phyloP scores from a whole-genome alignment of 2,113 vertebrate genomes.

The Cichladusa arquata region DNA sequence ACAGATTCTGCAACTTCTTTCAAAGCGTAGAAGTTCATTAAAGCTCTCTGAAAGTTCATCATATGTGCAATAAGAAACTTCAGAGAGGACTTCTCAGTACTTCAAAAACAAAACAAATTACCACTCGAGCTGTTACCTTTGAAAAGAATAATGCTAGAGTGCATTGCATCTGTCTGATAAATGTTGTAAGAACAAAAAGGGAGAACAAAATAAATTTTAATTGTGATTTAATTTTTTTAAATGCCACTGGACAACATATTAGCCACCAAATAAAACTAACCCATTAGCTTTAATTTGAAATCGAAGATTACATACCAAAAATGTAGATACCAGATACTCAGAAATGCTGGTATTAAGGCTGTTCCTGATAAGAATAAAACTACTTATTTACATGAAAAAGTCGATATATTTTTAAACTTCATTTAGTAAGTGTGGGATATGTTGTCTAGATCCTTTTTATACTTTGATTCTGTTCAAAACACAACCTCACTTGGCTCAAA shows the following conservation, averaged over 20 bases:
- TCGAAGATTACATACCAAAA: neutral
- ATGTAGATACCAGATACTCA: neutral
- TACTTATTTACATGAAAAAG: neutral
- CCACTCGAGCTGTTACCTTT: neutral
- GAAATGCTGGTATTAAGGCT: neutral
- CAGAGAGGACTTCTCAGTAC: neutral
- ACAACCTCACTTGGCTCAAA: neutral
- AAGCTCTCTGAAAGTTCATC: neutral
- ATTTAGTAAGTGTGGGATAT: neutral
- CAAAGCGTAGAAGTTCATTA: neutral
- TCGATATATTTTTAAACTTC: neutral
- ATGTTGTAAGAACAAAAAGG: neutral
- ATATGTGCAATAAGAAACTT: neutral
- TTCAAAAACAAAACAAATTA: neutral
- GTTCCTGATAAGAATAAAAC: neutral
- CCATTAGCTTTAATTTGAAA: neutral
- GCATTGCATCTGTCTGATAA: neutral
- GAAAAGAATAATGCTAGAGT: neutral
- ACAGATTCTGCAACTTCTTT: neutral
- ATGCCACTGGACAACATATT: neutral
- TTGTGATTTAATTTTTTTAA: neutral
- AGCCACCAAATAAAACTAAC: neutral
- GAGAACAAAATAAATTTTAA: neutral
- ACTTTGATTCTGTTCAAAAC: neutral
- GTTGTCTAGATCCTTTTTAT: neutral